Evolutionary conservation across 2,113 vertebrate genomes (phyloP).

Genomic region (Rhinogobius similis): DNA sequence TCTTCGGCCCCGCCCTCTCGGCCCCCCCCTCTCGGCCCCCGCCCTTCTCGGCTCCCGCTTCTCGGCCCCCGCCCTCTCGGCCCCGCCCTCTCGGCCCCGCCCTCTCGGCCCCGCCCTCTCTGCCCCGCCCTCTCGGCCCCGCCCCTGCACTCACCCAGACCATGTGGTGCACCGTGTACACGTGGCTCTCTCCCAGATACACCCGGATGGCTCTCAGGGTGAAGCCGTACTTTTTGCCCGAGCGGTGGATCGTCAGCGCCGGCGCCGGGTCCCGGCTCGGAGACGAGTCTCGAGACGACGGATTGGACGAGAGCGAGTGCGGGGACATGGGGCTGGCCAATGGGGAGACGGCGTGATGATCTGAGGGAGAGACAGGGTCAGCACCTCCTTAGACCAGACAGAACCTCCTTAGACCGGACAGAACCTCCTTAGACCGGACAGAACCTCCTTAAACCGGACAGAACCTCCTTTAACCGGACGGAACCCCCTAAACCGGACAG

Average conservation of each 20-base stretch:
- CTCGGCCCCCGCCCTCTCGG: too few species aligned
- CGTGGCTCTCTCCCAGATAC: conserved; percentile 95
- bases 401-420: neutral
- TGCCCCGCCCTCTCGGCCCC: too few species aligned
- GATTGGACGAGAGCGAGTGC: conserved; percentile 95
- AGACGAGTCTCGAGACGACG: conserved; percentile 95
- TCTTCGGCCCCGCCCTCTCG: too few species aligned
- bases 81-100: too few species aligned
- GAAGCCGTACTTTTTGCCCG: conserved; percentile 97
- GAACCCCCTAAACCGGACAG: too few species aligned
- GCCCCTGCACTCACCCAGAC: conserved; percentile 88
- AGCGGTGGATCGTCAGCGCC: conserved; percentile 90
- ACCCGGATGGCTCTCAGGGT: conserved; percentile 95
- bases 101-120: too few species aligned
- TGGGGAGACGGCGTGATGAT: conserved; percentile 91
- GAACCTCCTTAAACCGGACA: neutral
- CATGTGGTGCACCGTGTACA: conserved; percentile 98
- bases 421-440: neutral
- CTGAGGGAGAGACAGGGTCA: conserved; percentile 58
- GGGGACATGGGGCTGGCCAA: conserved; percentile 98
- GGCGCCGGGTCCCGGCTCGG: conserved; percentile 94
- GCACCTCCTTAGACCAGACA: neutral
- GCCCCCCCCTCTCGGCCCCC: too few species aligned
- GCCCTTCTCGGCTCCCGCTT: too few species aligned
- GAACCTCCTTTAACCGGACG: too few species aligned